These are phyloP conservation scores for Agrotis puta DNA, from an alignment of 2,888 invertebrate species.

Conservation along the genomic window DNA sequence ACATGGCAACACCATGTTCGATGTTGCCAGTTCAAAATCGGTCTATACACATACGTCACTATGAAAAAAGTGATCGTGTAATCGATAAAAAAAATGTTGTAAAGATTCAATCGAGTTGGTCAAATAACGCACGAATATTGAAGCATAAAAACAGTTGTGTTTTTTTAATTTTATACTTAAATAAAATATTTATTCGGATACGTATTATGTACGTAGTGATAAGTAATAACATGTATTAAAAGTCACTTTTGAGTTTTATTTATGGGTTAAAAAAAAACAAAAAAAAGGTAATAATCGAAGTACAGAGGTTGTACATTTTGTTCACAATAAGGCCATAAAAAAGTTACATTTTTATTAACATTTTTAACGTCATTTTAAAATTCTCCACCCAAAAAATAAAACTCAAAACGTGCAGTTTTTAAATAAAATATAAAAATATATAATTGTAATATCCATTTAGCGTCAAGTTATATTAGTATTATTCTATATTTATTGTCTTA, in stretches of 20 bases:
- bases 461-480: constrained; percentile 75
- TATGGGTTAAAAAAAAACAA: constrained; percentile 33
- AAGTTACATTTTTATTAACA: constrained; percentile 24
- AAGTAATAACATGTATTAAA: constrained; percentile 68
- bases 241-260: constrained; percentile 66
- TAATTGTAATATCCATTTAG: constrained; percentile 82
- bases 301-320: constrained; percentile 47
- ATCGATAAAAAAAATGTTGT: constrained; percentile 62
- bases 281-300: constrained; percentile 43
- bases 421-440: constrained; percentile 68
- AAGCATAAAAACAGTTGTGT: constrained; percentile 85
- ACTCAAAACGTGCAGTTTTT: constrained; percentile 54
- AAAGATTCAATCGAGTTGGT: constrained; percentile 66
- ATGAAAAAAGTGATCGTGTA: constrained; percentile 49
- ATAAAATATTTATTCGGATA: constrained; percentile 86
- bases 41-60: constrained; percentile 62
- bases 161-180: constrained; percentile 90
- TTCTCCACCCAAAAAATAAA: constrained; percentile 40
- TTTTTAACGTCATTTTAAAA: constrained; percentile 21
- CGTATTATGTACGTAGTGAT: constrained; percentile 82
- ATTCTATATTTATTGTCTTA: constrained; percentile 70
- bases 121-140: constrained; percentile 79
- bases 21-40: constrained; percentile 66
- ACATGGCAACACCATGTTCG: constrained; percentile 58
- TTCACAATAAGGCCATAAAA: constrained; percentile 18